These are phyloP conservation scores for Pseudopipra pipra DNA, from an alignment of 2,113 vertebrate genomes.

Conservation along the genomic window DNA sequence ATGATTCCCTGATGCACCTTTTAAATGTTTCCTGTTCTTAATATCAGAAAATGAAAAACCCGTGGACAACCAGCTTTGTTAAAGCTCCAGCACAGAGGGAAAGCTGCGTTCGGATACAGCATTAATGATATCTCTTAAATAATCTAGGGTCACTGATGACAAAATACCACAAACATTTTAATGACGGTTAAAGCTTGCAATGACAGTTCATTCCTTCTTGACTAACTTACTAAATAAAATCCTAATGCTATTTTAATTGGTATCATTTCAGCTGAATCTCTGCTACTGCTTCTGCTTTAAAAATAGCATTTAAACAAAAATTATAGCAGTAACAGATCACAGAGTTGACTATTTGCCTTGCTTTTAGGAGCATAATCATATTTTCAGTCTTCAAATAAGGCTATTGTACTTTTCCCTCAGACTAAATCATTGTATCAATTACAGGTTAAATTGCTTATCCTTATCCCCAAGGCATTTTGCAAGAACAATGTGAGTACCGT, in stretches of 20 bases:
- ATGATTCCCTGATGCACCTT: neutral
- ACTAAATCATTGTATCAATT: neutral
- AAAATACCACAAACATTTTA: neutral
- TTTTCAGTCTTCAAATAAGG: neutral
- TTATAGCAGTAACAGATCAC: neutral
- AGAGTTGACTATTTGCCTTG: neutral
- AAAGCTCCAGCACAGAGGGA: neutral
- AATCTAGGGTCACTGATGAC: neutral
- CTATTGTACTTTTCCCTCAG: neutral
- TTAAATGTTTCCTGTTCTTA: neutral
- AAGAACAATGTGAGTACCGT: neutral
- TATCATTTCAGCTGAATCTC: neutral
- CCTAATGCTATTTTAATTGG: neutral
- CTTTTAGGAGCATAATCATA: neutral
- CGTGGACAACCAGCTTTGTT: neutral
- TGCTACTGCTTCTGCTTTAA: neutral
- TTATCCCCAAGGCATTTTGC: neutral
- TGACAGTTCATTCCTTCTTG: neutral
- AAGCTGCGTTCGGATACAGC: neutral
- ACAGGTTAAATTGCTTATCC: neutral
- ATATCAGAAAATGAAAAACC: neutral
- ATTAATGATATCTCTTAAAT: neutral
- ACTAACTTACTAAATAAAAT: conserved; percentile 2
- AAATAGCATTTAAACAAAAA: conserved; percentile 15
- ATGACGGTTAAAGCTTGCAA: conserved; percentile 10